A percentile compares a stretch with the other conserved stretches of the same genome.
These are phyloP conservation scores for Meiosimyza platycephala DNA, from an alignment of 2,888 invertebrate species.

Conservation along the genomic window DNA sequence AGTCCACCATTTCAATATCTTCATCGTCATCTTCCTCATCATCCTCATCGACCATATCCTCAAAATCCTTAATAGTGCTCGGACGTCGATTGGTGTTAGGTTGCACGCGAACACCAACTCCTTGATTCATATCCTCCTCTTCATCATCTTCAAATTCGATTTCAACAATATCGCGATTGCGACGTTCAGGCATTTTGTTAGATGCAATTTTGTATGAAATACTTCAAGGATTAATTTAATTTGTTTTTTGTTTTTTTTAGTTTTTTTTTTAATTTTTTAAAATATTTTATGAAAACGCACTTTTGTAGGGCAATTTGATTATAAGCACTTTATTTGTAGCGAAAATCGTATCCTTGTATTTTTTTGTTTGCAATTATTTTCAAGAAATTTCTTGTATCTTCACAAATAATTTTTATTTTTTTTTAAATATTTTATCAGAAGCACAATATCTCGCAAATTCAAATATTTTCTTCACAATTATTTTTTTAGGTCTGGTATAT, in stretches of 20 bases:
- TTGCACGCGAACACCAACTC: constrained; percentile 55
- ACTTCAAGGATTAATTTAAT: constrained; percentile 24
- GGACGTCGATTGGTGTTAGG: constrained; percentile 49
- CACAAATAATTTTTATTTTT: no score
- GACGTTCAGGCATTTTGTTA: constrained; percentile 56
- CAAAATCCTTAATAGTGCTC: constrained; percentile 48
- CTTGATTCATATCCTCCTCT: constrained; percentile 59
- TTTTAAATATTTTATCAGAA: no score
- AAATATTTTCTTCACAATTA: no score
- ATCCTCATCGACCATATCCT: constrained; percentile 50
- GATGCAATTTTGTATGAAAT: background rate
- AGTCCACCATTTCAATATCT: constrained; percentile 62
- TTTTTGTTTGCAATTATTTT: no score
- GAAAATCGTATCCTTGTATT: no score
- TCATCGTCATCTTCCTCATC: constrained; percentile 56
- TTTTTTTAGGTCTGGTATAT: no score
- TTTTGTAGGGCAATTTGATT: background rate
- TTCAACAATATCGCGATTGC: constrained; percentile 55
- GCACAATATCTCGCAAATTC: no score
- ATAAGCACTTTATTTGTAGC: no score
- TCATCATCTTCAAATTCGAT: constrained; percentile 63
- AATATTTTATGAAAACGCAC: background rate
- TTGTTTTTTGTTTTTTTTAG: background rate
- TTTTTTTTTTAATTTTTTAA: background rate
- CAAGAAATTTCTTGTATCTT: no score